Base-by-base conservation (phyloP, 1,140 invertebrate genomes). In the Polypedilum vanderplanki region DNA sequence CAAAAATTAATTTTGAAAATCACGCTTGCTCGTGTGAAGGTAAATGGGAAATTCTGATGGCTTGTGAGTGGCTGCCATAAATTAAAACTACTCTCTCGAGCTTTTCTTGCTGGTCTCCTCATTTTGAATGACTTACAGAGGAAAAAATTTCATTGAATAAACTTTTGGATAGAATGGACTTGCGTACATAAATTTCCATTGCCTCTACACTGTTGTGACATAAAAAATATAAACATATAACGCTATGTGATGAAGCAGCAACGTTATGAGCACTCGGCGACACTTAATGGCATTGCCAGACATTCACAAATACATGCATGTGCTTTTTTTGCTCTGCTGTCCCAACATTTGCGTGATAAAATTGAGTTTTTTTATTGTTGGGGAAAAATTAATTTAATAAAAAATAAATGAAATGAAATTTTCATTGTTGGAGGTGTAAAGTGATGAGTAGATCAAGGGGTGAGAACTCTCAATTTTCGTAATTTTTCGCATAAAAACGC, bases 51-150 rank as follows among this genome's bases (percentile, higher is more conserved):
- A n/a, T n/a, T 70, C 18, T 22, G 17, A 70, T 70, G 65, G 20
- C 20, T 70, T 70, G 65, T 22, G 46, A 57, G 46, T 70, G 65
- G 20, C 17, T 70, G 65, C 65, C 20, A 70, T 70, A 70, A 70
- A 70, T 70, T 70, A 70, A 20, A 70, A 70, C 65, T 70, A 70
- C 20, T 70, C 65, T 70, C 65, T 70, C 7, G 65, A 70, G 65
- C 46, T 57, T 57, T 57, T 57, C n/a, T 57, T 57, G 46, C 46
- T 57, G 3, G 46, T 57, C n/a, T 57, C 9, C 46, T 57, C 12
- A n/a, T 57, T 57, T 57, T 57, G 46, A 12, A 33, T 33, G 24
- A 33, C 24, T 33, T 33, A 33, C 24, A 33, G 5, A 33, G 24
- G 24, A 33, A 33, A 33, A 33, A 33, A 33, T 33, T 33, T 33